Evolutionary conservation across 2,797 vertebrate genomes (phyloP), one percentile per base, ranked within the genome.

Genomic region (Sebastes melanostomus): DNA sequence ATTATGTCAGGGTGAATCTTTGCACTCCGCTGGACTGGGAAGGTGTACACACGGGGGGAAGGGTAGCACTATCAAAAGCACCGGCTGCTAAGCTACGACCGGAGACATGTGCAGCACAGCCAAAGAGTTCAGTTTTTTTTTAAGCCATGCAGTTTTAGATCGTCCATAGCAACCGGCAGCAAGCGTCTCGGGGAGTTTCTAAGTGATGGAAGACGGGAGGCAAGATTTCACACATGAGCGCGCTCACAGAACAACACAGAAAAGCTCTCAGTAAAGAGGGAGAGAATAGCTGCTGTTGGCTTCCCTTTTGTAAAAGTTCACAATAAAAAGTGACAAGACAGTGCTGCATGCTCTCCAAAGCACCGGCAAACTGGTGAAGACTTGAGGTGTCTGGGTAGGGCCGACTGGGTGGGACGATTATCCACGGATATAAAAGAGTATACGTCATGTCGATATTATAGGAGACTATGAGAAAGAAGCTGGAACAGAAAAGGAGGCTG

Each of bases 31-130:
- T 65, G 66, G 80, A 70, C 42, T 67, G 74, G 38, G 66, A 58
- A 46, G 79, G 84, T 75, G 86, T 56, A 72, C 14, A 63, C 71
- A 67, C 32, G n/a, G n/a, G 24, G 60, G 76, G 59, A 11, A 52
- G 75, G 80, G 71, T 22, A 60, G 77, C 80, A 79, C 80, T 80
- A 88, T 88, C 76, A 69, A 80, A 90, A 91, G 66, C 80, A 75
- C 91, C 89, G 86, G 91, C 83, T 91, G 91, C 91, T 94, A 92
- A 95, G 93, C 92, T 93, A 94, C 91, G 89, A 93, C 81, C 66
- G 63, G 29, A 89, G 46, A 86, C 32, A 24, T 81, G 77, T 85
- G 87, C 88, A 82, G 88, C 88, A 90, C 90, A 86, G 90, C 88
- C 88, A 90, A 67, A 84, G 62, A 80, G 74, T 87, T 77, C 14